Base-by-base conservation (phyloP, 2,797 vertebrate species). In the Decapterus maruadsi region DNA sequence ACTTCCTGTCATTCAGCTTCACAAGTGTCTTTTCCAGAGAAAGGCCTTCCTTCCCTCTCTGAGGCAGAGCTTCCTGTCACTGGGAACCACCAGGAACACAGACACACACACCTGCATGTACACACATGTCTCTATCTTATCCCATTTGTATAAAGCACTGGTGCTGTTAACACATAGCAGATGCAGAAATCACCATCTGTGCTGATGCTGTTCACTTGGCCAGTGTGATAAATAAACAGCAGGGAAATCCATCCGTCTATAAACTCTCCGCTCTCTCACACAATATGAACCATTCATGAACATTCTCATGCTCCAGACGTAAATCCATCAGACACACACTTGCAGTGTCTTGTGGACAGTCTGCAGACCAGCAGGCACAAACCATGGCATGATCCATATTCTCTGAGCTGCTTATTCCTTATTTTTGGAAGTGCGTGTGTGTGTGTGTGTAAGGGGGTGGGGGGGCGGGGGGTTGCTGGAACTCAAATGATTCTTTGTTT, bases 1-100 rank as follows among this genome's bases (percentile, higher is more conserved):
- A 97, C 97, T 99, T 99, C 98, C 97, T 97, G 92, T 97, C 94
- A 99, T 99, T 99, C 96, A 97, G 95, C 90, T 95, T 90, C 60
- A 94, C 94, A 94, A 95, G 94, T 90, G 95, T 96, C 96, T 95
- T 97, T 85, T 96, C 96, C 95, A 94, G 95, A 95, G 71, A 87
- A 96, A 95, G 93, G 84, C 95, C 91, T 95, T 94, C 93, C 91
- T 95, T 94, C 93, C 91, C 87, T 93, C 86, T 89, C 89, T 80
- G 95, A 95, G 93, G 94, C 94, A 95, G 95, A 95, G 97, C 96
- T 96, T 98, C 97, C 97, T 96, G 96, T 95, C 95, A 94, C 94
- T 93, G 95, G 94, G 95, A 96, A 93, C 93, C 94, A 93, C 93
- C 95, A 95, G 95, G 94, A 96, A 96, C 91, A 87, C 80, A 54